Evolutionary conservation across 2,888 invertebrate genomes (phyloP), one percentile per base, ranked within the genome.

Genomic region (Xanthia icteritia): DNA sequence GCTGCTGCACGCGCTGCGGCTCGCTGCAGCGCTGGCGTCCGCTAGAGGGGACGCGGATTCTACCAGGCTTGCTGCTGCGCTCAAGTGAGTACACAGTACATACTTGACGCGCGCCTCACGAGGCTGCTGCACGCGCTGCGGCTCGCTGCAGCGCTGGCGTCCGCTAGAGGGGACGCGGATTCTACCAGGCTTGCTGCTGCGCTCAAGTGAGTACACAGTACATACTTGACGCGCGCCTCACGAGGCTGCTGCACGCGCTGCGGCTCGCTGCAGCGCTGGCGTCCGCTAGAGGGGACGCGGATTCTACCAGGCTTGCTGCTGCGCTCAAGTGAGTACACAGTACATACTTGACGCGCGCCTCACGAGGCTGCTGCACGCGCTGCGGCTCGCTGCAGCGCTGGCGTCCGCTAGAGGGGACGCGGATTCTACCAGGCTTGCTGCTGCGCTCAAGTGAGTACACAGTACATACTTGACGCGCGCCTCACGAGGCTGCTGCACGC

Each of bases 211-310:
- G 83, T 36, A 11, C 36, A 61, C 31, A 8, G 27, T 58, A 15
- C 58, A 23, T 45, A n/a, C 97, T 97, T 84, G 97, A 97, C 76
- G 97, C 97, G 45, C 82, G 97, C 97, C 92, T 97, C 97, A 77
- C 97, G 84, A 51, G 86, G 0, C 83, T 88, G 76, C 79, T 88
- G 80, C 86, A 76, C 64, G 97, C 90, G 97, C 98, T 93, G 98
- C 97, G 89, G 97, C 97, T 97, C 82, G 97, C 97, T 72, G 97
- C 97, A 88, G 97, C 97, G 42, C 77, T 97, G 84, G 97, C 97
- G 70, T 97, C 97, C 89, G 97, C 97, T 0, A 17, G 77, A 90
- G 97, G 97, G 84, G 97, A 97, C 86, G 92, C 98, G 77, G 97
- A 97, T 92, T 97, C 97, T 76, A 97, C 86, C 51, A 70, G 90